Conservation (phyloP, 2,113 vertebrate species). For the rat (Rattus norvegicus) region DNA sequence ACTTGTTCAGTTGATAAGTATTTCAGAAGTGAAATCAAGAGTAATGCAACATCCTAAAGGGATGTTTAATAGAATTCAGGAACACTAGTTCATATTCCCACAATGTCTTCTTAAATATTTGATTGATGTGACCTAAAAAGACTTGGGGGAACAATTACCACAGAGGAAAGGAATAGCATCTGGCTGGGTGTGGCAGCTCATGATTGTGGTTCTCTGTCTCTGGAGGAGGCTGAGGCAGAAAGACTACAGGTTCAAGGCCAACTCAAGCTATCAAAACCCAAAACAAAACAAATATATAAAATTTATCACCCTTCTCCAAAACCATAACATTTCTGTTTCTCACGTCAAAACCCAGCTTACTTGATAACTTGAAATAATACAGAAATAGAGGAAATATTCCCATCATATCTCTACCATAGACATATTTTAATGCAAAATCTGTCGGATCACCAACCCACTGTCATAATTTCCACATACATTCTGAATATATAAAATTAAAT, state of each 20-base stretch:
- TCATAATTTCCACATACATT: conserved; percentile 19
- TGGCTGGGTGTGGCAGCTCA: background rate
- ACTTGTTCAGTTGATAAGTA: background rate
- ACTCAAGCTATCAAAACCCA: background rate
- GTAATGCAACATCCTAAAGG: background rate
- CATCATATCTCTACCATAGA: background rate
- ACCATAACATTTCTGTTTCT: conserved; percentile 3
- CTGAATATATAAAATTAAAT: conserved; percentile 29
- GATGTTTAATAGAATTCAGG: conserved; percentile 31
- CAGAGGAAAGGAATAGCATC: background rate
- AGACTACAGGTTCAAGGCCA: background rate
- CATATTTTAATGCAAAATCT: conserved; percentile 19
- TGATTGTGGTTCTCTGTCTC: background rate
- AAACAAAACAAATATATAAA: background rate
- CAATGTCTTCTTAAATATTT: background rate
- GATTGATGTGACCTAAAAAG: conserved; percentile 16
- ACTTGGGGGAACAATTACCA: background rate
- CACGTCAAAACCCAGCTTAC: conserved; percentile 38
- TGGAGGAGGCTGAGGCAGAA: background rate
- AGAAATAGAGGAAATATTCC: background rate
- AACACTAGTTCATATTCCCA: background rate
- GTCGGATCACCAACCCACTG: background rate
- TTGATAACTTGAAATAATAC: background rate
- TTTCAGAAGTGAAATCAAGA: background rate
- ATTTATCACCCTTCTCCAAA: background rate